Percentiles rank a stretch among this genome's conserved stretches.
These are phyloP conservation scores for Ctenosaura bakeri DNA, from an alignment of 2,797 vertebrate genomes.

Conservation along the genomic window DNA sequence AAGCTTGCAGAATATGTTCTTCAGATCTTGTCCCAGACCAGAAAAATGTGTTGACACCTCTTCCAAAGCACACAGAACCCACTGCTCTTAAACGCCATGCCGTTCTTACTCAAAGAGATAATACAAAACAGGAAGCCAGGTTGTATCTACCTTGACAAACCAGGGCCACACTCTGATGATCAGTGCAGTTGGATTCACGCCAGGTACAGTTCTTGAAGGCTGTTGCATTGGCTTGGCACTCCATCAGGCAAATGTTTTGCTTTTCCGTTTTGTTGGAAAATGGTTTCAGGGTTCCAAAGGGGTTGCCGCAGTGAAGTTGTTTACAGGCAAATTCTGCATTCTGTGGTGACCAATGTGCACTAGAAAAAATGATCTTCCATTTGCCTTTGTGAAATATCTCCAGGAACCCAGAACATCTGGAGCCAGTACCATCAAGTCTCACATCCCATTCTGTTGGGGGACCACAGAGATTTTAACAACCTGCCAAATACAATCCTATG, in stretches of 20 bases:
- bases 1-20: neutral
- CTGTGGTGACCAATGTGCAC: accelerated
- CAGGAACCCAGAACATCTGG: slow-evolving; percentile 70
- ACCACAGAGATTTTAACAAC: neutral
- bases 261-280: accelerated
- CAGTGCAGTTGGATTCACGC: slow-evolving; percentile 28
- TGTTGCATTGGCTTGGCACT: accelerated
- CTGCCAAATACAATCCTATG: neutral
- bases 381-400: accelerated
- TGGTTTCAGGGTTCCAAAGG: accelerated
- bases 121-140: neutral
- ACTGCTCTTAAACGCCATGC: neutral
- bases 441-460: neutral
- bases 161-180: accelerated
- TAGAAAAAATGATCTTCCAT: slow-evolving; percentile 46
- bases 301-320: slow-evolving; percentile 38
- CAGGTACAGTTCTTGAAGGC: accelerated
- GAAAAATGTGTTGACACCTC: neutral
- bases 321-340: accelerated
- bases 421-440: neutral
- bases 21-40: neutral
- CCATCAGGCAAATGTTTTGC: accelerated
- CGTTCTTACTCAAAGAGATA: neutral
- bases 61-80: neutral
- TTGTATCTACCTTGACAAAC: slow-evolving; percentile 69